Evolutionary conservation across 2,888 invertebrate genomes (phyloP), one percentile per base, ranked within the genome.

Genomic region (Mycalesis mineus): DNA sequence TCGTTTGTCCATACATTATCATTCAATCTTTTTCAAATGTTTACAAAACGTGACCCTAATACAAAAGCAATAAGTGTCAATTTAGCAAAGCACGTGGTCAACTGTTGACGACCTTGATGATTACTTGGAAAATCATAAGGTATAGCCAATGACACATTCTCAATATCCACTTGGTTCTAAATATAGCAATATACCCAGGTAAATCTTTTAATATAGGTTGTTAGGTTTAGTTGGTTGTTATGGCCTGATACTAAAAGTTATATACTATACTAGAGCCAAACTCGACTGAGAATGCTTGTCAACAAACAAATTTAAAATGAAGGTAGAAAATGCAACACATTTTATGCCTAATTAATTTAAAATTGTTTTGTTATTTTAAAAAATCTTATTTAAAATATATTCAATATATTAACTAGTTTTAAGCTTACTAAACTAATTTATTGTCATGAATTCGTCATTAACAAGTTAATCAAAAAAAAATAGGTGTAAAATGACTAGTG

Each of bases 41-140:
- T 37, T 37, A 39, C 37, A 13, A 49, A 49, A 37, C 22, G 22
- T 22, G 37, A 49, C 22, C 42, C 22, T 49, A 37, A 22, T 1
- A 1, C 1, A 9, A 22, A 13, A 29, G 11, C 8, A n/a, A 33
- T 55, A 55, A 48, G 41, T 22, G 14, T 13, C 41, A 41, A 41
- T 31, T 55, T 55, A 55, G 47, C 40, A 22, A 41, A 41, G 41
- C 47, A 48, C 22, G 13, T 14, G 47, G 9, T 29, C 31, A 13
- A 40, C 7, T 11, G 29, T 48, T 22, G 11, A 33, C 11, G 55
- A 29, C 55, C 55, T 55, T 55, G 55, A 7, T 31, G 13, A 40
- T 41, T 55, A 41, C 48, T 31, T 33, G 48, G 48, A 48, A 55
- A 33, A 17, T n/a, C 33, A 17, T 40, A 47, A 40, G n/a, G 9